Evolutionary conservation across 2,888 invertebrate species (phyloP).

Genomic region (Lithodes maja): DNA sequence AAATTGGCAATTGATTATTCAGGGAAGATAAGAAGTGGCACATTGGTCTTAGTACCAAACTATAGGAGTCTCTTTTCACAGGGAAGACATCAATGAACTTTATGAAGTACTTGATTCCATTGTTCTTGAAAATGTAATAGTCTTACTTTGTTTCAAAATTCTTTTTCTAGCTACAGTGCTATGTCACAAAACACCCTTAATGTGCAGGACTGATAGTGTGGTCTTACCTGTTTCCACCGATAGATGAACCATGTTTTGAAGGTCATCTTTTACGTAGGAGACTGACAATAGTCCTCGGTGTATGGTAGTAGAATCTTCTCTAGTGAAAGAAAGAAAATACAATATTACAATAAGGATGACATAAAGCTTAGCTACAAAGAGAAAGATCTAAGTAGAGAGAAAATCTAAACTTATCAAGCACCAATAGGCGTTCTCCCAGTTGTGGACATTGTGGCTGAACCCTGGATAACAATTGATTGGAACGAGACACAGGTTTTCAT

Average conservation of each 20-base stretch:
- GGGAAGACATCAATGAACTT: not conserved
- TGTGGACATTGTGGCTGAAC: no score
- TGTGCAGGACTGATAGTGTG: not conserved
- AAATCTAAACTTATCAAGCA: not conserved
- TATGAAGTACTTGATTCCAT: not conserved
- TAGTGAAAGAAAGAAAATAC: not conserved
- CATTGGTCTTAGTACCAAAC: no score
- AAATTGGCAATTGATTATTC: no score
- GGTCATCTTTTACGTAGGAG: conserved; percentile 20
- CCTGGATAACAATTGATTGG: not conserved
- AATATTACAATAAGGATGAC: not conserved
- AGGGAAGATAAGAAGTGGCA: no score
- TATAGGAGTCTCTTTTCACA: not conserved
- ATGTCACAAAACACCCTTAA: not conserved
- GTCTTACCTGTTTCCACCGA: conserved; percentile 62
- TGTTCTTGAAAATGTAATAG: no score
- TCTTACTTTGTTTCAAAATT: no score
- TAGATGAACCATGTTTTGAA: conserved; percentile 56
- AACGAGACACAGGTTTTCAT: not conserved
- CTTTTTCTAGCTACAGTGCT: no score
- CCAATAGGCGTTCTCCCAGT: no score
- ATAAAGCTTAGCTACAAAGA: not conserved
- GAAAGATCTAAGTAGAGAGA: not conserved
- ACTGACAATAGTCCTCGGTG: not conserved
- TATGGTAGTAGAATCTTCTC: not conserved